phyloP scores from a whole-genome alignment of 2,888 invertebrate species.

The Drosophila seclusa region DNA sequence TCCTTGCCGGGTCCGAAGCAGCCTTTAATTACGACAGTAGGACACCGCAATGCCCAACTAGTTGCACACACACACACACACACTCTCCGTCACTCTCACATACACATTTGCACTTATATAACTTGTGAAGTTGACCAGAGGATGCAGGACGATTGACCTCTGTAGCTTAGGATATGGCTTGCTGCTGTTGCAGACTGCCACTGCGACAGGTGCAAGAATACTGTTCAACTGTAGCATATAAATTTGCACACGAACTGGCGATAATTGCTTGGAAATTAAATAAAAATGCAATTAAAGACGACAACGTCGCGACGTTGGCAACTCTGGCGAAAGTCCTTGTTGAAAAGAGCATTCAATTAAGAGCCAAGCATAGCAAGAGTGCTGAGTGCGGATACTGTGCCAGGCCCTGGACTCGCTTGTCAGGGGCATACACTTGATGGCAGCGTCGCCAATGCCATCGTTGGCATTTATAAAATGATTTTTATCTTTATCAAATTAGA shows the following conservation, averaged over 20 bases:
- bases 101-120: conserved; percentile 8
- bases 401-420: conserved; percentile 44
- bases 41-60: conserved; percentile 49
- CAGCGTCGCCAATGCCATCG: conserved; percentile 47
- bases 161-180: conserved; percentile 50
- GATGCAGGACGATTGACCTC: conserved; percentile 71
- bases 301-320: conserved; percentile 44
- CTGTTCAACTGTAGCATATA: conserved; percentile 55
- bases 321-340: conserved; percentile 32
- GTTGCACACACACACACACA: conserved; percentile 36
- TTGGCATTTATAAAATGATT: conserved; percentile 75
- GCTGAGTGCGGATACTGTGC: conserved; percentile 9
- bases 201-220: conserved; percentile 29
- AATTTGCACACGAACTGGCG: conserved; percentile 73
- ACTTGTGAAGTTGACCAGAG: conserved; percentile 38
- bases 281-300: conserved; percentile 82
- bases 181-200: conserved; percentile 48
- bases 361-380: conserved; percentile 28
- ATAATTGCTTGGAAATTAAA: conserved; percentile 82
- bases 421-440: conserved; percentile 58
- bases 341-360: conserved; percentile 77
- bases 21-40: conserved; percentile 72
- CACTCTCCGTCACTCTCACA: not conserved
- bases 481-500: conserved; percentile 79
- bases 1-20: conserved; percentile 57